Conservation (phyloP, 2,797 vertebrate species). For the Parauchenoglanis punctatus region DNA sequence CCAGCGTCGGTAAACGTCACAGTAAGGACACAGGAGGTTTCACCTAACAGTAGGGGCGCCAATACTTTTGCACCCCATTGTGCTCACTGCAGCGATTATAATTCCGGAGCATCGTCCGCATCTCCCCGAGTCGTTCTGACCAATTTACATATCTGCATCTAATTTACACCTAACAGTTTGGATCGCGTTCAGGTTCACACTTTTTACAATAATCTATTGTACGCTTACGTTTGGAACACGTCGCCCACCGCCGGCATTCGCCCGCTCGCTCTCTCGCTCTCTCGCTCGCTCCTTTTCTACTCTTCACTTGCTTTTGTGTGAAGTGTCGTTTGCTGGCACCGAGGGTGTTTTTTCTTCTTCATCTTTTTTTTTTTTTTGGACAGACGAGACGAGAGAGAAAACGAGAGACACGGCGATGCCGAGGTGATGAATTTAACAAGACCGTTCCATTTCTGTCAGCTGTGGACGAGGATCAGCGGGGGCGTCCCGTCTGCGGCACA, state of each 20-base stretch:
- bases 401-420: neutral
- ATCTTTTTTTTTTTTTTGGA: neutral
- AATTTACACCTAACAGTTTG: neutral
- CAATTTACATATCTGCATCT: neutral
- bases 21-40: neutral
- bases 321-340: constrained; percentile 13
- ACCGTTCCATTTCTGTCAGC: constrained; percentile 52
- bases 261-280: neutral
- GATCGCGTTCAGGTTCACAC: neutral
- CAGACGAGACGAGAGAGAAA: neutral
- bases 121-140: neutral
- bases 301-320: neutral
- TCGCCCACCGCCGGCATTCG: neutral
- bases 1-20: no score
- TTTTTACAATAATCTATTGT: neutral
- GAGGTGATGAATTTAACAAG: constrained; percentile 31
- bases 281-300: neutral
- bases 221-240: neutral
- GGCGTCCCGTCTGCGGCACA: constrained; percentile 14
- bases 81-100: no score
- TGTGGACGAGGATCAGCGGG: constrained; percentile 12
- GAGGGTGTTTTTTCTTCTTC: constrained; percentile 2
- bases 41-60: neutral
- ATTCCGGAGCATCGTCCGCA: neutral
- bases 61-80: neutral